Evolutionary conservation across 2,113 vertebrate species (phyloP), one percentile per base, ranked within the genome.

Genomic region (Microcebus murinus): DNA sequence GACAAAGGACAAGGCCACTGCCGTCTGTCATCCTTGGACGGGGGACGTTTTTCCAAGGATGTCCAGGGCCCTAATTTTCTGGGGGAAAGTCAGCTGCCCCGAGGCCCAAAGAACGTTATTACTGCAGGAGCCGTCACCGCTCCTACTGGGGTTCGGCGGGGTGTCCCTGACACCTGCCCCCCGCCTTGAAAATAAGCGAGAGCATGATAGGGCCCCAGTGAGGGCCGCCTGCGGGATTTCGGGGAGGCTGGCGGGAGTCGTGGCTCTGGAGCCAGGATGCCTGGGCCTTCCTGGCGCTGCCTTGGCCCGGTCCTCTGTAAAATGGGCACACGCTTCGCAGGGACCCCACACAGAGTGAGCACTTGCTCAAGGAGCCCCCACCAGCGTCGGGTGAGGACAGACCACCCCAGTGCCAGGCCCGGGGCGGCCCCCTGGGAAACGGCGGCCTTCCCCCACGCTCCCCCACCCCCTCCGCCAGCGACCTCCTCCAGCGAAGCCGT

Each of bases 371-470:
- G 31, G 10, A 92, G 45, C 63, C 61, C 67, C 61, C 27, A 29
- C 25, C 61, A 63, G 11, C 4, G 25, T 63, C 4, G 11, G 27
- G 61, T 63, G 61, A 34, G n/a, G 59, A 63, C 1, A 4, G 34
- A 12, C 45, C 59, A 29, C 6, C 1, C 45, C 3, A 2, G 18
- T 17, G 59, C 9, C 6, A 3, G 83, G 61, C 59, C 6, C 4
- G 4, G 0, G 0, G 5, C 1, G 39, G 63, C 63, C 63, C 50
- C 42, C 12, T 7, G 11, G 39, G 42, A 27, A 2, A 15, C 1
- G 20, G 2, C 18, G 1, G 10, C 14, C 18, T 14, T 27, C 18
- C 52, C 0, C 31, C 13, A 2, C 8, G 34, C 25, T 59, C 61
- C 82, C 7, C 10, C 14, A 27, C 23, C 67, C 82, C 15, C 55